A percentile compares a stretch with the other conserved stretches of the same genome.
These are phyloP conservation scores for Hoplias malabaricus DNA, from an alignment of 2,113 vertebrate genomes.

Conservation along the genomic window DNA sequence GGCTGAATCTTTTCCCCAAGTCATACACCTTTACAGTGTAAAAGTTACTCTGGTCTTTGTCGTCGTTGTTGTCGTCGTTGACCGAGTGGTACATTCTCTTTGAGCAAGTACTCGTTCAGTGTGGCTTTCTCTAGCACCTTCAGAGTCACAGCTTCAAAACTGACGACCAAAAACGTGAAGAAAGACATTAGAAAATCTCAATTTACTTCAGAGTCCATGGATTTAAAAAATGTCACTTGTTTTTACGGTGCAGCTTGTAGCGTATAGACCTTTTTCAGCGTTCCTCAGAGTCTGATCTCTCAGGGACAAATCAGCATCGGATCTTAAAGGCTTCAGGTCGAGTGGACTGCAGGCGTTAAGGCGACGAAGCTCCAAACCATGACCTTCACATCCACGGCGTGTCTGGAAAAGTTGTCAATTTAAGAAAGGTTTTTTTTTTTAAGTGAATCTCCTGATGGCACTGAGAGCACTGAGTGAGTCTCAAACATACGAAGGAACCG, in stretches of 20 bases:
- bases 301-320: neutral
- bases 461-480: constrained; percentile 1
- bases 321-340: constrained; percentile 37
- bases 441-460: constrained; percentile 2
- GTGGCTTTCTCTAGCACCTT: constrained; percentile 13
- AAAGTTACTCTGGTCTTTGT: too few species aligned
- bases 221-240: neutral
- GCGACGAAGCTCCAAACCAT: neutral
- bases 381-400: neutral
- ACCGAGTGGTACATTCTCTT: neutral
- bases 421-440: too few species aligned
- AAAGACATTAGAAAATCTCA: neutral
- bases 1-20: neutral
- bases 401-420: too few species aligned
- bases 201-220: neutral
- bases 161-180: neutral
- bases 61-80: too few species aligned
- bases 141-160: neutral
- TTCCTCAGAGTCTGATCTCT: constrained; percentile 22
- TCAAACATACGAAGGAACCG: neutral
- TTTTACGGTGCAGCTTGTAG: neutral
- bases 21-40: neutral
- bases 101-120: neutral
- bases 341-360: constrained; percentile 24
- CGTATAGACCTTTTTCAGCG: neutral